phyloP scores from a whole-genome alignment of 2,113 vertebrate genomes.

The Arizona elegans region DNA sequence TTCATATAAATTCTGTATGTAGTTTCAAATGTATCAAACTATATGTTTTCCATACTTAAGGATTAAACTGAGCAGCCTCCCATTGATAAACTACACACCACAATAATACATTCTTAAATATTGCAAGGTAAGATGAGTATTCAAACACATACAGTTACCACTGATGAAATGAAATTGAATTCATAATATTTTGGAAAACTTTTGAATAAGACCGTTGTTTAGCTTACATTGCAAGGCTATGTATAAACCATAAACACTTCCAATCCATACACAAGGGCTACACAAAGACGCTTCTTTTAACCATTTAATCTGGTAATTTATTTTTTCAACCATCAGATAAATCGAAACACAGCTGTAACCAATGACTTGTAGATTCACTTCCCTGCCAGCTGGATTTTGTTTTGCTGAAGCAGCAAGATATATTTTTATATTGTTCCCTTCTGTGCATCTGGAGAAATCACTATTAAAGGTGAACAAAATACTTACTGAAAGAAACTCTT shows the following conservation, averaged over 20 bases:
- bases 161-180: conserved; percentile 72
- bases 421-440: conserved; percentile 81
- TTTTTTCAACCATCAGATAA: conserved; percentile 96
- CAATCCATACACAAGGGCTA: conserved; percentile 74
- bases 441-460: conserved; percentile 92
- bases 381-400: conserved; percentile 86
- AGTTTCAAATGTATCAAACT: conserved; percentile 54
- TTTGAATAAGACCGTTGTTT: conserved; percentile 77
- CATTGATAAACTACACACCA: conserved; percentile 55
- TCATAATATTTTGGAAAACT: conserved; percentile 70
- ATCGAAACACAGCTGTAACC: conserved; percentile 95
- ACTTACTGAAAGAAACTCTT: conserved; percentile 86
- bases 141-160: conserved; percentile 67
- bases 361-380: conserved; percentile 86
- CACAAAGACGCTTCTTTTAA: conserved; percentile 82
- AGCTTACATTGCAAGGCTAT: conserved; percentile 74
- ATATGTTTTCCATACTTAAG: conserved; percentile 56
- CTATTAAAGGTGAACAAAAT: conserved; percentile 86
- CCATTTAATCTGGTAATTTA: conserved; percentile 92
- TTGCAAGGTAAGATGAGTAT: conserved; percentile 60
- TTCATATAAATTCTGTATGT: conserved; percentile 48
- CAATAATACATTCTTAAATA: conserved; percentile 59
- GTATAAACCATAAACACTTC: conserved; percentile 81
- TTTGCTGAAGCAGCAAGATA: conserved; percentile 89
- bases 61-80: conserved; percentile 52